Conservation (phyloP, 2,113 vertebrate genomes). For the Halcyon senegalensis region DNA sequence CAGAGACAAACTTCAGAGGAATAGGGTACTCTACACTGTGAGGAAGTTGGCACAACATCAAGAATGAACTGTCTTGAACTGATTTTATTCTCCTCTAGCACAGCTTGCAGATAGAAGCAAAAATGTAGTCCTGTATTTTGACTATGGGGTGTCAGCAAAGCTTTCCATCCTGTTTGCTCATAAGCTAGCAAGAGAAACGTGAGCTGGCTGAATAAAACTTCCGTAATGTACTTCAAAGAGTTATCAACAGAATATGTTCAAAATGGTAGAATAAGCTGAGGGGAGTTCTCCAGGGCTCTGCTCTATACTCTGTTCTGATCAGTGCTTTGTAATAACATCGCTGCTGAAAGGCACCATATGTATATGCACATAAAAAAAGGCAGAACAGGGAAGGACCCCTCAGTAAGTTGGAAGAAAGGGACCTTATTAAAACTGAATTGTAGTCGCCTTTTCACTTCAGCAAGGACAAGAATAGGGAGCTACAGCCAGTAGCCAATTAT, state of each 20-base stretch:
- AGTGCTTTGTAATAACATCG: not conserved
- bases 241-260: not conserved
- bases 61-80: not conserved
- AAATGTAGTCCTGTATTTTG: not conserved
- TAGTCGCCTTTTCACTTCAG: not conserved
- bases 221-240: not conserved
- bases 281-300: not conserved
- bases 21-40: no score
- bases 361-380: not conserved
- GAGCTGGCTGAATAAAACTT: not conserved
- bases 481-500: not conserved
- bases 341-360: not conserved
- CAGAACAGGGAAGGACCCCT: not conserved
- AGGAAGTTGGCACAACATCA: not conserved
- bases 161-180: not conserved
- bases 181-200: not conserved
- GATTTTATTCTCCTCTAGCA: not conserved
- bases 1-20: no score
- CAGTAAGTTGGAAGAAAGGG: not conserved
- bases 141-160: not conserved
- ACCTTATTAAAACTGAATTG: not conserved
- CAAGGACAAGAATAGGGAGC: not conserved
- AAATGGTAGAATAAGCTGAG: not conserved
- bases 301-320: not conserved
- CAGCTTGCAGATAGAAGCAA: not conserved